Evolutionary conservation across 2,797 vertebrate species (phyloP).

Genomic region (Yasuhikotakia modesta): DNA sequence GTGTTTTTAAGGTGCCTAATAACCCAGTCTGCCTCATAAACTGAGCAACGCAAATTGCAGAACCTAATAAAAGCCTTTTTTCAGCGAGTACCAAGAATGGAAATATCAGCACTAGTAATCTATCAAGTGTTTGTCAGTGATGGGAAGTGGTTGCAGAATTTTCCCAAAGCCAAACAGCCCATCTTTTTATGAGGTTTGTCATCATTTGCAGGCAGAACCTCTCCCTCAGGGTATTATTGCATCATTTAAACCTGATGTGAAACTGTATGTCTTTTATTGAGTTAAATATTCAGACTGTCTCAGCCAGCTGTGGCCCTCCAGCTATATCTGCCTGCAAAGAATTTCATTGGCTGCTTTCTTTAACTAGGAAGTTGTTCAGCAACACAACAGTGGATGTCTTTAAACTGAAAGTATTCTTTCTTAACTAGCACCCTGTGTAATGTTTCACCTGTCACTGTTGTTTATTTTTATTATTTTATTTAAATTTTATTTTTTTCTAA

Average conservation of each 20-base stretch:
- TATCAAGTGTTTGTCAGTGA: constrained; percentile 59
- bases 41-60: constrained; percentile 43
- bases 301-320: constrained; percentile 64
- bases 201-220: constrained; percentile 70
- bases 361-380: constrained; percentile 13
- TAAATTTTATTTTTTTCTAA: too few species aligned
- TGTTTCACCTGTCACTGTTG: not conserved
- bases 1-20: constrained; percentile 54
- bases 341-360: constrained; percentile 38
- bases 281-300: constrained; percentile 70
- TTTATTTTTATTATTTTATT: too few species aligned
- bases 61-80: constrained; percentile 56
- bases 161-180: constrained; percentile 60
- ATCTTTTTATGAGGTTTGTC: constrained; percentile 67
- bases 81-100: constrained; percentile 57
- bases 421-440: not conserved
- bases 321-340: constrained; percentile 47
- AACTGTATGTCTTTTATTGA: constrained; percentile 74
- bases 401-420: not conserved
- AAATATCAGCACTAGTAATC: constrained; percentile 59
- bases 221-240: constrained; percentile 76
- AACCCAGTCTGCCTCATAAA: constrained; percentile 50
- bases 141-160: constrained; percentile 62
- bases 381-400: not conserved
- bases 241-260: constrained; percentile 76